These are phyloP conservation scores for Norana najaformis DNA, from an alignment of 2,888 invertebrate species.

Conservation along the genomic window DNA sequence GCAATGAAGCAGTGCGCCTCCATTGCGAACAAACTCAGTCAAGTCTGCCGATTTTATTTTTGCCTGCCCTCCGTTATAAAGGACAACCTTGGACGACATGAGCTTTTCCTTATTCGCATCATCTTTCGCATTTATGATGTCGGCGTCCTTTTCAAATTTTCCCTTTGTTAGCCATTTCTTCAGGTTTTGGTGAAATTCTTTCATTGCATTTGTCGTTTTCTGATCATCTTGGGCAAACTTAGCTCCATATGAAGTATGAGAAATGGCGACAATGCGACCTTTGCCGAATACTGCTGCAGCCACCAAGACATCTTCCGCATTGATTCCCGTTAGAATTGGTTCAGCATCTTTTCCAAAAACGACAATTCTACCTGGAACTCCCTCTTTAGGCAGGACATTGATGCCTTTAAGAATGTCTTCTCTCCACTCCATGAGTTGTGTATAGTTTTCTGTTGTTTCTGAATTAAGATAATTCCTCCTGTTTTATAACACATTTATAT, in stretches of 20 bases:
- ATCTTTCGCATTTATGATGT: conserved; percentile 8
- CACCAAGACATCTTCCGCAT: conserved; percentile 32
- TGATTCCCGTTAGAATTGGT: conserved; percentile 32
- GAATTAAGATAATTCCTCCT: no score
- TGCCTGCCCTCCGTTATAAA: not conserved
- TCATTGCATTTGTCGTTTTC: not conserved
- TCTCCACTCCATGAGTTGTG: not conserved
- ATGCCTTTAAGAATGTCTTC: conserved; percentile 1
- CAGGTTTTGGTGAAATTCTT: not conserved
- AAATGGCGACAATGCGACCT: conserved; percentile 39
- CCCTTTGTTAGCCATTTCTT: conserved; percentile 20
- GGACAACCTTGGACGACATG: not conserved
- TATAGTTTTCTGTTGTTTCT: no score
- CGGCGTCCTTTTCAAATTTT: not conserved
- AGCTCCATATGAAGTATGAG: conserved; percentile 33
- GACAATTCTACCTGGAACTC: conserved; percentile 30
- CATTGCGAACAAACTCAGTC: conserved; percentile 34
- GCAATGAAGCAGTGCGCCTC: conserved; percentile 42
- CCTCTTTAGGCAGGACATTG: not conserved
- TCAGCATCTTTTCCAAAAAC: conserved; percentile 29
- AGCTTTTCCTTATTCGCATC: not conserved
- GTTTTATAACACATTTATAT: no score
- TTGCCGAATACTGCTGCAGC: conserved; percentile 31
- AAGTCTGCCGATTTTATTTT: not conserved
- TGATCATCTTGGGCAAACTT: not conserved